Conservation (phyloP, 2,888 invertebrate species). For the Galerucella pusilla region DNA sequence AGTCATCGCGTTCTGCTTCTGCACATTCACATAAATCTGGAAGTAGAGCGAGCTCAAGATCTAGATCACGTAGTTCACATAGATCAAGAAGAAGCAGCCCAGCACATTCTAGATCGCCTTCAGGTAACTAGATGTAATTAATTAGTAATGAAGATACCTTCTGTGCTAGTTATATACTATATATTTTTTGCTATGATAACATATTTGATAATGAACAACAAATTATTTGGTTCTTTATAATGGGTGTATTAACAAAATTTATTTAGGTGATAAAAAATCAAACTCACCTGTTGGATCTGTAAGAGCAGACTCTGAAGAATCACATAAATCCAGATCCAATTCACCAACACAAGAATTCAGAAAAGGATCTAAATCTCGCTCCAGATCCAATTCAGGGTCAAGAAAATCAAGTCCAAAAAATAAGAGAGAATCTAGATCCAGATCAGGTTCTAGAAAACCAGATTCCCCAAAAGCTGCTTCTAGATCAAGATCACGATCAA, state of each 20-base stretch:
- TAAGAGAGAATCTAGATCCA: constrained; percentile 37
- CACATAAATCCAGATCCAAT: constrained; percentile 32
- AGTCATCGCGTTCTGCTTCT: constrained; percentile 56
- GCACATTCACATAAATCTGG: constrained; percentile 34
- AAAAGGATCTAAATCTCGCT: constrained; percentile 41
- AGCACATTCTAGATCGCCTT: constrained; percentile 52
- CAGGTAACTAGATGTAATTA: constrained; percentile 33
- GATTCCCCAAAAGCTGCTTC: constrained; percentile 34
- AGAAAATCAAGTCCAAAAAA: constrained; percentile 20
- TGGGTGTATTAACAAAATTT: neutral
- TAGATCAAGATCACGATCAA: constrained; percentile 47
- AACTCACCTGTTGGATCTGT: constrained; percentile 21
- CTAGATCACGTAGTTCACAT: constrained; percentile 54
- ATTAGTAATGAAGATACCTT: too few relatives aligned
- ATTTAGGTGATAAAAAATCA: constrained; percentile 26
- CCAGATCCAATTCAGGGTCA: constrained; percentile 44
- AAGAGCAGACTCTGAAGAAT: constrained; percentile 23
- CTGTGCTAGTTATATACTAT: too few relatives aligned
- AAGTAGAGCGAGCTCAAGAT: constrained; percentile 46
- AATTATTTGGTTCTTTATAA: too few relatives aligned
- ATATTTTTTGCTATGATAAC: too few relatives aligned
- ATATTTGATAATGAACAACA: too few relatives aligned
- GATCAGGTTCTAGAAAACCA: constrained; percentile 54
- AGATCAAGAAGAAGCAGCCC: constrained; percentile 46
- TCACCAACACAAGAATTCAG: constrained; percentile 43